Base-by-base conservation (phyloP, 2,888 invertebrate species). In the Aphelenchoides bicaudatus region DNA sequence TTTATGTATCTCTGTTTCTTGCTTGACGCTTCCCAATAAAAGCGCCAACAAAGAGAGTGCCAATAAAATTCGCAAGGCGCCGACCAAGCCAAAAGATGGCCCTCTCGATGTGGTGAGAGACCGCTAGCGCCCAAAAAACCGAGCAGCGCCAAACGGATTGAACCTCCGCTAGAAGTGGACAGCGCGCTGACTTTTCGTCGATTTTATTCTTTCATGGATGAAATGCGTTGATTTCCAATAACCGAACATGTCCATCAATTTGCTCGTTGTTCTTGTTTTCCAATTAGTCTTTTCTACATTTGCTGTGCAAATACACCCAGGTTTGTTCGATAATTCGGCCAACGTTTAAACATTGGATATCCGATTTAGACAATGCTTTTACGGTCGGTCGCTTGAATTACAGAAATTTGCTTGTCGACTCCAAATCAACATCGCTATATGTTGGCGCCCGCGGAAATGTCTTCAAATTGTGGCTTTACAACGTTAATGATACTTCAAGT, bases 401-500 rank as follows among this genome's bases (percentile, higher is more conserved):
- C 60, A 63, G 75, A 4, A 65, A 66, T 23, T 63, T 79, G 8
- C 60, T 70, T 2, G 64, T 79, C 47, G 76, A 79, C 52, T 47
- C 66, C 6, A 70, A 71, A 55, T 66, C 72, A 1, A 73, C 70
- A 10, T 67, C 75, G 34, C 65, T 79, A 19, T 79, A 74, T 61
- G 79, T 78, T 27, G 79, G 79, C n/a, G 75, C 78, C 23, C 67
- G 72, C 50, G 73, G 72, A 8, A 65, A 68, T 29, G 52, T 77
- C 25, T 76, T 70, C 59, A 65, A 71, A 10, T 59, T 77, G 10
- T 77, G 77, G 79, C 72, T 76, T 6, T 79, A 70, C 64, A 79
- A 79, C 56, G 61, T 79, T 51, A 79, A 79, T 56, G 79, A 79
- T 56, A 79, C 79, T 16, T 61, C 67, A 5, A 63, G 66, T 3